These are phyloP conservation scores for Caenorhabditis inopinata DNA, from an alignment of 1,140 invertebrate genomes.

Conservation along the genomic window DNA sequence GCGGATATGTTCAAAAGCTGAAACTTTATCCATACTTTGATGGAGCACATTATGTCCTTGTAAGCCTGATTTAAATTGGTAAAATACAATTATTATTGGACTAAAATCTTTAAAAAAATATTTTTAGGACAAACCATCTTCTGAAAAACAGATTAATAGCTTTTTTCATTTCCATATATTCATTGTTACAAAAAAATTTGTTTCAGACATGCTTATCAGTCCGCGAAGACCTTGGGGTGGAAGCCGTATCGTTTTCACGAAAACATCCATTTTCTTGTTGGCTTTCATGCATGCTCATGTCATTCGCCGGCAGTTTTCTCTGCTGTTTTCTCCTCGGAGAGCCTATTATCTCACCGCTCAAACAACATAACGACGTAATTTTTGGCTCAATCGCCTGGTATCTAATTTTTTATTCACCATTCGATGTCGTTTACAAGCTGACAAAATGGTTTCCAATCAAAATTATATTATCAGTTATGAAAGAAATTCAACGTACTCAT, in stretches of 20 bases:
- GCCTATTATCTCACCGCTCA: conserved; percentile 87
- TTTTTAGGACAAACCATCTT: too few species aligned
- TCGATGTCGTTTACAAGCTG: conserved; percentile 93
- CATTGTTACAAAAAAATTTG: neutral
- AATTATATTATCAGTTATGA: conserved; percentile 85
- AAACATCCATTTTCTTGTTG: conserved; percentile 96
- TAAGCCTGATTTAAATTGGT: conserved; percentile 28
- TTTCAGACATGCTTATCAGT: conserved; percentile 70
- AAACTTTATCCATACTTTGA: conserved; percentile 99
- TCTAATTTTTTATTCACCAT: conserved; percentile 93
- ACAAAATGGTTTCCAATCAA: conserved; percentile 92
- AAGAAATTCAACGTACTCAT: conserved; percentile 89
- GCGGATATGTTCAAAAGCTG: conserved; percentile 94
- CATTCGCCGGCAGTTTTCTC: conserved; percentile 86
- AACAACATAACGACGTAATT: conserved; percentile 85
- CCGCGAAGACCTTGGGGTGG: conserved; percentile 90
- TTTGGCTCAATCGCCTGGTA: conserved; percentile 78
- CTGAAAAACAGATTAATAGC: too few species aligned
- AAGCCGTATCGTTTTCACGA: conserved; percentile 84
- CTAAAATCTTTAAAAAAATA: too few species aligned
- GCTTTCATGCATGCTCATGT: conserved; percentile 92
- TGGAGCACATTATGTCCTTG: conserved; percentile 81
- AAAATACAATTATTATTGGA: neutral
- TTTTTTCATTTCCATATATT: too few species aligned
- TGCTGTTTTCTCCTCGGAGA: conserved; percentile 90